phyloP scores from a whole-genome alignment of 2,888 invertebrate species.

The Craniophora ligustri region DNA sequence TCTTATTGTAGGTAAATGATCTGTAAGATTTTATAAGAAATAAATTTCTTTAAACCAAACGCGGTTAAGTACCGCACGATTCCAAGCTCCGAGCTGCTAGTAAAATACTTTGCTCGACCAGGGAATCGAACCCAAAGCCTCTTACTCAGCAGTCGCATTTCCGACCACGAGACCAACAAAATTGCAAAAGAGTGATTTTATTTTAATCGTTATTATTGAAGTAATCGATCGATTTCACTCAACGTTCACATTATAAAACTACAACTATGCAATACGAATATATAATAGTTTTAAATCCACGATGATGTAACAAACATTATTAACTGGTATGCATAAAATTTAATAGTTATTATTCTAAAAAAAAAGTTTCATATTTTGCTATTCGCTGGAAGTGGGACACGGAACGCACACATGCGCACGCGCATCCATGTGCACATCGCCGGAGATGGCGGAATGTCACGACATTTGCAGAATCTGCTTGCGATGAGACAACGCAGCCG shows the following conservation, averaged over 20 bases:
- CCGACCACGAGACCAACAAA: no score
- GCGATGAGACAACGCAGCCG: neutral
- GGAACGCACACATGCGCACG: neutral
- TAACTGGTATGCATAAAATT: neutral
- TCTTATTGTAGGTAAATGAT: no score
- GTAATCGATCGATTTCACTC: neutral
- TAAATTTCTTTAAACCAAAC: no score
- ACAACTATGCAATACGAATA: neutral
- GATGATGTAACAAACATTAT: conserved; percentile 11
- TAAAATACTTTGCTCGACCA: no score
- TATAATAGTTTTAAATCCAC: neutral
- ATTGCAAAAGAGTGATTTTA: no score
- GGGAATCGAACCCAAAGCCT: no score
- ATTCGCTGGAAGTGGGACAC: neutral
- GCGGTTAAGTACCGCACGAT: no score
- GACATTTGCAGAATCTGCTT: conserved; percentile 10
- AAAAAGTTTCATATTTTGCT: neutral
- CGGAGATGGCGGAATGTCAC: conserved; percentile 2
- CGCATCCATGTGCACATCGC: neutral
- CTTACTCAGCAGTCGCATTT: no score
- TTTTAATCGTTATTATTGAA: neutral
- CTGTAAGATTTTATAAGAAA: no score
- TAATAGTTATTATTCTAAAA: neutral
- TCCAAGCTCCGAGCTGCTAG: no score
- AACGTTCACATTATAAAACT: neutral